These are phyloP conservation scores for Heliothis peltigera DNA, from an alignment of 2,888 invertebrate species.

Conservation along the genomic window DNA sequence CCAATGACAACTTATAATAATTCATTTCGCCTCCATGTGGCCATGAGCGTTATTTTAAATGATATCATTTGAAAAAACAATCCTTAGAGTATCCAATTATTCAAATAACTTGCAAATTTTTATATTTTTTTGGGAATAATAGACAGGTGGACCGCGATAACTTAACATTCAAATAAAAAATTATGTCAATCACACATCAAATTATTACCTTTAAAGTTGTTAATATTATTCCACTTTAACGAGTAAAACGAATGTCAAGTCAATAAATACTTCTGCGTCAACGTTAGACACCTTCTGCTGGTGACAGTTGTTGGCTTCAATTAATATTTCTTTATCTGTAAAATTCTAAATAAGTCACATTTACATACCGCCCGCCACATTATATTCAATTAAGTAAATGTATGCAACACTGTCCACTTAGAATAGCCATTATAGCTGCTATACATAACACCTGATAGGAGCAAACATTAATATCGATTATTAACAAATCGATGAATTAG, in stretches of 20 bases:
- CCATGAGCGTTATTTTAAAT: slow-evolving; percentile 39
- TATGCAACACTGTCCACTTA: slow-evolving; percentile 14
- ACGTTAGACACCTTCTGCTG: slow-evolving; percentile 51
- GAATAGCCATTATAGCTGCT: slow-evolving; percentile 34
- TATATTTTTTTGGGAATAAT: slow-evolving; percentile 42
- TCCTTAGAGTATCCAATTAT: slow-evolving; percentile 54
- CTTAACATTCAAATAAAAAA: slow-evolving; percentile 65
- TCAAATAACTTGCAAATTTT: slow-evolving; percentile 53
- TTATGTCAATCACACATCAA: slow-evolving; percentile 73
- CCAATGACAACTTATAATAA: slow-evolving; percentile 36
- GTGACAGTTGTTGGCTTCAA: slow-evolving; percentile 58
- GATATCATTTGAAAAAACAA: slow-evolving; percentile 33
- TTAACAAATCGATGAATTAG: slow-evolving; percentile 40
- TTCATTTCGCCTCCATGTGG: slow-evolving; percentile 29
- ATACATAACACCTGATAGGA: not conserved
- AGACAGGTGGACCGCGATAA: slow-evolving; percentile 60
- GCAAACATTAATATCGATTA: slow-evolving; percentile 55
- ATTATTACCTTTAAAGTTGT: slow-evolving; percentile 64
- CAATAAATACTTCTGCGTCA: slow-evolving; percentile 57
- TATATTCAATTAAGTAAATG: slow-evolving; percentile 47
- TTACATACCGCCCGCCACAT: slow-evolving; percentile 43
- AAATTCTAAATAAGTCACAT: slow-evolving; percentile 49
- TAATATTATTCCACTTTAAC: slow-evolving; percentile 70
- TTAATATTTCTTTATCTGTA: slow-evolving; percentile 46
- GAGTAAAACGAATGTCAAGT: slow-evolving; percentile 64